A percentile compares a stretch with the other conserved stretches of the same genome.
phyloP scores from a whole-genome alignment of 2,797 vertebrate genomes.

The Syndactyla subalaris region DNA sequence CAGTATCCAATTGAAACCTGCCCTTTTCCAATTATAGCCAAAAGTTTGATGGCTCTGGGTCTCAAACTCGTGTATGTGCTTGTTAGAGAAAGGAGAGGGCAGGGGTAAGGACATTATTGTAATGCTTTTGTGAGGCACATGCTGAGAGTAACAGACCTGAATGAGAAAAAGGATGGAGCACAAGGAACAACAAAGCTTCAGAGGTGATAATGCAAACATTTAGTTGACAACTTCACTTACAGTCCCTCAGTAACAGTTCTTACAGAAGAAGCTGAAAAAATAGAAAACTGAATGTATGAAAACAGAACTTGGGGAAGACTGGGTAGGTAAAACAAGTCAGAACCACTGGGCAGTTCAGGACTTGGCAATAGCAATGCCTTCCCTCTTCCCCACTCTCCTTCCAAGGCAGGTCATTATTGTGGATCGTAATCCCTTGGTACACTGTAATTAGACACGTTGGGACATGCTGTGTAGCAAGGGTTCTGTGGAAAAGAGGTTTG shows the following conservation, averaged over 20 bases:
- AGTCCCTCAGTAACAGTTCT: background rate
- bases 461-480: accelerated
- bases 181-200: background rate
- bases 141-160: background rate
- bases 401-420: background rate
- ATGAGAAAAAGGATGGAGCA: background rate
- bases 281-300: background rate
- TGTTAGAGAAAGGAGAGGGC: background rate
- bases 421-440: background rate
- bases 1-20: background rate
- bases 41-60: background rate
- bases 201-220: background rate
- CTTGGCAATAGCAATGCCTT: background rate
- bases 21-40: background rate
- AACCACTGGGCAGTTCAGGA: background rate
- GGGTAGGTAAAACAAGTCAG: background rate
- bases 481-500: background rate
- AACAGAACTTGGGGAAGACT: background rate
- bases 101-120: background rate
- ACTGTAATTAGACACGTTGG: background rate
- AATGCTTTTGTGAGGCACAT: background rate
- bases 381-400: background rate
- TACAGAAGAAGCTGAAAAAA: background rate
- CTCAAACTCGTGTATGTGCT: accelerated
- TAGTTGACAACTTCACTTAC: background rate